Evolutionary conservation across 2,888 invertebrate genomes (phyloP), one percentile per base, ranked within the genome.

Genomic region (Stomorhina lunata): DNA sequence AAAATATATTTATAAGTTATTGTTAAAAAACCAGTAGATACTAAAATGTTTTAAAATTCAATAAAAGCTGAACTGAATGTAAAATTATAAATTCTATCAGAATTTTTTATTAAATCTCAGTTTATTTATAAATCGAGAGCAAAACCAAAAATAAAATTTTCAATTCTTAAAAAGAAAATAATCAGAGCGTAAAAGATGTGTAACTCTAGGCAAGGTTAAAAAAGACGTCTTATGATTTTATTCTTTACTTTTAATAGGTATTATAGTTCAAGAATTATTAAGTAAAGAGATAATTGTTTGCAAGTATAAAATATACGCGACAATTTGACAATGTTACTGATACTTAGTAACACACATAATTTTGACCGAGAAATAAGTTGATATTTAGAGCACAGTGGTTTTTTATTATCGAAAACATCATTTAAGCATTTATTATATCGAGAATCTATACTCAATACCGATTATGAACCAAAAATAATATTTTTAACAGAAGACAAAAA

Each of bases 171-270:
- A 48, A 50, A 48, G 65, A 57, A 73, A 72, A 43, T 77, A 81
- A 81, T 71, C 77, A 77, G 81, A 81, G 81, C 81, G 66, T 71
- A 71, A 71, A 73, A 77, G 72, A 81, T 66, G 71, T 66, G 40
- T 77, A 72, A 59, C 71, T 72, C n/a, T n/a, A 71, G 45, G 71
- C 81, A 76, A 81, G 76, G 81, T 72, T 72, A 71, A 77, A 72
- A 77, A 32, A 20, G 25, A 27, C 48, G 17, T 34, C 32, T 68
- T 32, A 68, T 65, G 25, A 68, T 29, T 37, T 48, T 17, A 27
- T 22, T 25, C 27, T 5, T 57, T 34, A n/a, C n/a, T n/a, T n/a
- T n/a, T n/a, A n/a, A n/a, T n/a, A n/a, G n/a, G n/a, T n/a, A n/a
- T n/a, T n/a, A n/a, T n/a, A 66, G 76, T 71, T 81, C 77, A 81